A percentile compares a stretch with the other conserved stretches of the same genome.
phyloP scores from a whole-genome alignment of 23 tunicate species.

The Corella eumyota region DNA sequence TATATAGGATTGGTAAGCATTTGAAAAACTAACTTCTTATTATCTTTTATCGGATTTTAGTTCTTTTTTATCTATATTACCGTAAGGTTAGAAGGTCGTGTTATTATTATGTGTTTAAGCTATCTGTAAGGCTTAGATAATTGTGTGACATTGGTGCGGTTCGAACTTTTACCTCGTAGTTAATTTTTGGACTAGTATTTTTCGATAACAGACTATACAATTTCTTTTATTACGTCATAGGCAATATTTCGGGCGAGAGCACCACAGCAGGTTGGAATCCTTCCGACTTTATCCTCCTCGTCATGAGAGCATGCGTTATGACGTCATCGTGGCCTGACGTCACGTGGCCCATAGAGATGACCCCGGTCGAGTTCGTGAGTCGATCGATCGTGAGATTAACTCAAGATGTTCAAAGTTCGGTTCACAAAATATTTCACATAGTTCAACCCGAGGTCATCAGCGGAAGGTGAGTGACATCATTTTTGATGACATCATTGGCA shows the following conservation, averaged over 20 bases:
- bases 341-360: constrained; percentile 70
- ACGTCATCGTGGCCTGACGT: constrained; percentile 79
- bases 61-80: too few relatives aligned
- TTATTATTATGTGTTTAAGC: too few relatives aligned
- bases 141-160: too few relatives aligned
- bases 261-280: constrained; percentile 74
- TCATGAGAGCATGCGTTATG: constrained; percentile 60
- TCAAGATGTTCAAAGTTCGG: constrained; percentile 41
- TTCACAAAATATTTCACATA: constrained; percentile 72
- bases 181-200: not conserved
- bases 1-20: constrained; percentile 67
- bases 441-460: constrained; percentile 47
- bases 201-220: not conserved
- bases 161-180: not conserved
- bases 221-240: constrained; percentile 6
- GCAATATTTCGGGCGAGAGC: constrained; percentile 65
- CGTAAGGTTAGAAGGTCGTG: too few relatives aligned
- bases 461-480: constrained; percentile 24
- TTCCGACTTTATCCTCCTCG: constrained; percentile 67
- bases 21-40: too few relatives aligned
- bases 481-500: not conserved
- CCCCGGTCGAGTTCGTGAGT: constrained; percentile 91
- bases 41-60: too few relatives aligned
- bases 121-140: too few relatives aligned
- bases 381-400: constrained; percentile 33